Conservation (phyloP, 2,113 vertebrate species). For the Callocephalon fimbriatum region DNA sequence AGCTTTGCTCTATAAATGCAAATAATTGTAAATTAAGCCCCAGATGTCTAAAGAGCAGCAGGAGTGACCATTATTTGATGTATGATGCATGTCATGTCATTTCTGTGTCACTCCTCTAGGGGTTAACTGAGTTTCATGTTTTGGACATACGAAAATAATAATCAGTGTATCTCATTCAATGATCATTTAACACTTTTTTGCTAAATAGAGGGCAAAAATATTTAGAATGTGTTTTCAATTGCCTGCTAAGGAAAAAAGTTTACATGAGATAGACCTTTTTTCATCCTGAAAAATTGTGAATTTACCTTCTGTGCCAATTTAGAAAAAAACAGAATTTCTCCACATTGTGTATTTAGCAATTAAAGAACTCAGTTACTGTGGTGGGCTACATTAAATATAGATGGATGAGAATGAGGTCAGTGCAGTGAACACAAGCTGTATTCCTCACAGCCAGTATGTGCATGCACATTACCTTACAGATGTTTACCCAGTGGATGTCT, state of each 20-base stretch:
- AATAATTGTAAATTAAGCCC: slow-evolving; percentile 65
- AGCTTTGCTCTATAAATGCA: slow-evolving; percentile 58
- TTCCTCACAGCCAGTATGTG: background rate
- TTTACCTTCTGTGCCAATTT: background rate
- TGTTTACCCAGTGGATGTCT: background rate
- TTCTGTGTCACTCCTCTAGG: slow-evolving; percentile 46
- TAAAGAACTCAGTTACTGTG: background rate
- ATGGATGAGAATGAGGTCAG: slow-evolving; percentile 49
- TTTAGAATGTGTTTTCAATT: slow-evolving; percentile 51
- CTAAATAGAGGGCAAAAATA: background rate
- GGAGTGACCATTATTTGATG: slow-evolving; percentile 61
- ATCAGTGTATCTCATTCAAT: background rate
- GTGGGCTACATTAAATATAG: slow-evolving; percentile 19
- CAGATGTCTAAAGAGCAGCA: slow-evolving; percentile 66
- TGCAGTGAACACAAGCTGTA: background rate
- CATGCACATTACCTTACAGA: background rate
- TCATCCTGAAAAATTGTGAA: background rate
- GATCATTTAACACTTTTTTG: background rate
- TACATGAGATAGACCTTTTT: background rate
- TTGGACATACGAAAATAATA: slow-evolving; percentile 20
- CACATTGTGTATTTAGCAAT: background rate
- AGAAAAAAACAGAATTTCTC: background rate
- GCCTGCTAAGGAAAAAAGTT: slow-evolving; percentile 42
- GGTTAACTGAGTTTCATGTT: slow-evolving; percentile 19
- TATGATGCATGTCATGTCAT: slow-evolving; percentile 18